Base-by-base conservation (phyloP, 2,113 vertebrate genomes). In the Trogon melanurus region DNA sequence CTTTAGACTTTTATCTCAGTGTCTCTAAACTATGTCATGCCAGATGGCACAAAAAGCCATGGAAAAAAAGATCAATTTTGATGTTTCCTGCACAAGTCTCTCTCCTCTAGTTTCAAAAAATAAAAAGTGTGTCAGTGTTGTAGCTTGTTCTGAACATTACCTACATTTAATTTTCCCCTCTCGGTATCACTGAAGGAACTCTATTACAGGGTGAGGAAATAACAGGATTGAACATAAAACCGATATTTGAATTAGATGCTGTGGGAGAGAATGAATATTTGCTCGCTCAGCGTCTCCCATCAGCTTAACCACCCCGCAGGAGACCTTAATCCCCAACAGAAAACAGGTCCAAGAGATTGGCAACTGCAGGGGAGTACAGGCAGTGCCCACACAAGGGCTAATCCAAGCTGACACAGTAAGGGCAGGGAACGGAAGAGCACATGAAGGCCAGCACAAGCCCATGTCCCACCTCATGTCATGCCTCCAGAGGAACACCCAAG, bases 381-480 rank as follows among this genome's bases (percentile, higher is more conserved):
- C 66, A 69, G 51, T 5, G 30, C 78, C 79, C 65, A 47, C 3
- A 19, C 64, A 79, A 79, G 36, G 69, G 75, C 27, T 81, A 88
- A 44, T 62, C 81, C 85, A 69, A 38, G 54, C 13, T 83, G 87
- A 44, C 62, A 62, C 51, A 79, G 3, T 6, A 47, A 79, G 32
- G 57, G 21, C 38, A 32, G 81, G 64, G 30, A 81, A 82, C 72
- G 15, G 51, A 27, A 32, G 27, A 53, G 82, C 82, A 64, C 71
- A 62, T 4, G 19, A 21, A 27, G 4, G 50, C 47, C 1, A 1
- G 58, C n/a, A 16, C 0, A 15, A 74, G 20, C 34, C 26, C 56
- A 18, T 2, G 30, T 47, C 45, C 30, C 58, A 61, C 66, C 53
- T 61, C 22, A 26, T 7, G 69, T 38, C 66, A 75, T 2, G 26